Evolutionary conservation across 2,113 vertebrate species (phyloP), one percentile per base, ranked within the genome.

Genomic region (Nothocercus nigrocapillus): DNA sequence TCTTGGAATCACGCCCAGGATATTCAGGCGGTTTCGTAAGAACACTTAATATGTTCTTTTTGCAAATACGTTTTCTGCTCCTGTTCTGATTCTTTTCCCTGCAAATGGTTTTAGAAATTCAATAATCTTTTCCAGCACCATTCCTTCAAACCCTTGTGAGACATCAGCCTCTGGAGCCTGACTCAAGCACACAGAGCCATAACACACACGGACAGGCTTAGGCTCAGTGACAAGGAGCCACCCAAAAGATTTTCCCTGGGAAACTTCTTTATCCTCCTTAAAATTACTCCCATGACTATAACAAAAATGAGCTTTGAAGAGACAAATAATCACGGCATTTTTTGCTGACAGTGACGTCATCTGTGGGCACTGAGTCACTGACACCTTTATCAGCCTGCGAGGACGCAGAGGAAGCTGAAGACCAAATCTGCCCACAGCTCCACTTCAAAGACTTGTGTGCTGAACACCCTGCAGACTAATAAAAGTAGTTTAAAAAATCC

Each of bases 1-100:
- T 20, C 59, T 75, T 96, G 95, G 95, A 92, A 82, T 13, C 15
- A 8, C 85, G 96, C 94, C 96, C 82, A 73, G 82, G 67, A 68
- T 81, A n/a, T 28, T 95, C 78, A 70, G 69, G 54, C 11, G 51
- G 51, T 53, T 89, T 44, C 88, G 51, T 25, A 79, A 82, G 63
- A 49, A 89, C 91, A 49, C 64, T 80, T 9, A 51, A 47, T 86
- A 88, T 80, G 51, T 32, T 61, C 34, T 76, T 64, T 11, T 28
- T 61, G 87, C 51, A 56, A 70, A 51, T 61, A 7, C 0, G 2
- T 53, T 64, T 62, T 1, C 32, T 30, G 32, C 21, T n/a, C 40
- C 47, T 22, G 45, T 61, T 66, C 62, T n/a, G 30, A 40, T 49
- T 38, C 63, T 66, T 81, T 56, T 28, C 28, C 45, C 47, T 61